Base-by-base conservation (phyloP, 2,888 invertebrate genomes). In the Leptopilina syphax region DNA sequence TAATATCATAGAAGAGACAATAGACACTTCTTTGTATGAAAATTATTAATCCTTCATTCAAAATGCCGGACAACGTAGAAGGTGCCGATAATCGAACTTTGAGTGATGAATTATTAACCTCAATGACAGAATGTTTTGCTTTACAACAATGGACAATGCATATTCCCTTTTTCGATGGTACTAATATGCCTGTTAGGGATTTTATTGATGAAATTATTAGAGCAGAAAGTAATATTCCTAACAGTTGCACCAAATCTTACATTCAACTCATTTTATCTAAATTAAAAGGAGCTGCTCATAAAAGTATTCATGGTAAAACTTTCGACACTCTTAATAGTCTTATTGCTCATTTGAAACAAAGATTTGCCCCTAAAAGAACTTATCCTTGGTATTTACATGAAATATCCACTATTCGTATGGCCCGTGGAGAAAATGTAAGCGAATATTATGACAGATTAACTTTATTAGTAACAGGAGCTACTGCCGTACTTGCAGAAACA, bases 51-150 rank as follows among this genome's bases (percentile, higher is more conserved):
- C 3, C 3, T 0, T 8, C 9, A 50, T 8, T 0, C 10, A 50
- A 8, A 50, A 50, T 50, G 50, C 3, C 50, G 3, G 50, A 44
- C 44, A 50, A 50, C 66, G 73, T 5, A 2, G 68, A 77, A 18
- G 18, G 18, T 18, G 18, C 18, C 18, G 18, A 18, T 18, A 18
- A 18, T 18, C 18, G 18, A 18, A 18, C 18, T 18, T 18, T 18
- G 18, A 18, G 18, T 18, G 79, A 81, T 41, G 41, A 65, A 3
- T 77, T 81, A 57, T 27, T 79, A 5, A 81, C 77, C 0, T 79
- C n/a, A 6, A 81, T 81, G 77, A 68, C 76, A 7, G 81, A 77
- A 67, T 65, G 41, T 47, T 79, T 81, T 54, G 76, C 68, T 1
- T 60, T 68, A 7, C 77, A 81, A 70, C 68, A 81, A 76, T 79